A percentile compares a stretch with the other conserved stretches of the same genome.
Evolutionary conservation across 2,113 vertebrate genomes (phyloP).

Genomic region (Sylvia atricapilla): DNA sequence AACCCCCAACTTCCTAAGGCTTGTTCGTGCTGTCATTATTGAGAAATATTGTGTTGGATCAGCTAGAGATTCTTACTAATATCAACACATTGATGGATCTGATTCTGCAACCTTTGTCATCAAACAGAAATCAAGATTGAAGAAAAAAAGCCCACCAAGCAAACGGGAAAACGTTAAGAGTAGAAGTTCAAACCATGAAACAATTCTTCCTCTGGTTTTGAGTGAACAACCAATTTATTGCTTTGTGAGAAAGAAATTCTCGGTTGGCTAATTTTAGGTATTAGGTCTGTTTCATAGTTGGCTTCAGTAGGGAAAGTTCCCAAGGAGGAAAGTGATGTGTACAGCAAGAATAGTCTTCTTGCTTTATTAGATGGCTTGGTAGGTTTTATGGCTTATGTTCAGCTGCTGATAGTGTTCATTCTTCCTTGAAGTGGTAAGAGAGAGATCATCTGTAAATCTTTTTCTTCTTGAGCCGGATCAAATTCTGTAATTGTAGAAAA

Average conservation of each 20-base stretch:
- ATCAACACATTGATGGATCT: background rate
- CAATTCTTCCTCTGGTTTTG: background rate
- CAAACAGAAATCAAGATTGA: background rate
- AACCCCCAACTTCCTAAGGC: rapidly evolving
- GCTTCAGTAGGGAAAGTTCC: background rate
- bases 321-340: background rate
- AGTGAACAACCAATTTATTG: background rate
- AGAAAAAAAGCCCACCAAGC: rapidly evolving
- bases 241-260: background rate
- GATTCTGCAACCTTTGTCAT: background rate
- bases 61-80: background rate
- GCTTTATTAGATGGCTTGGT: background rate
- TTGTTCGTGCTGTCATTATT: background rate
- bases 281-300: background rate
- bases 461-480: background rate
- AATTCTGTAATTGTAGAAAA: background rate
- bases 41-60: background rate
- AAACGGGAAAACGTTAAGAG: background rate
- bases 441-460: background rate
- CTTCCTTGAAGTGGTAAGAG: background rate
- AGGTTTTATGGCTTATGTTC: background rate
- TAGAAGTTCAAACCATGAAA: background rate
- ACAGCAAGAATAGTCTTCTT: background rate
- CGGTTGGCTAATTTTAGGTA: background rate
- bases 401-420: background rate